Evolutionary conservation across 1,140 invertebrate species (phyloP).

Genomic region (Formica exsecta): DNA sequence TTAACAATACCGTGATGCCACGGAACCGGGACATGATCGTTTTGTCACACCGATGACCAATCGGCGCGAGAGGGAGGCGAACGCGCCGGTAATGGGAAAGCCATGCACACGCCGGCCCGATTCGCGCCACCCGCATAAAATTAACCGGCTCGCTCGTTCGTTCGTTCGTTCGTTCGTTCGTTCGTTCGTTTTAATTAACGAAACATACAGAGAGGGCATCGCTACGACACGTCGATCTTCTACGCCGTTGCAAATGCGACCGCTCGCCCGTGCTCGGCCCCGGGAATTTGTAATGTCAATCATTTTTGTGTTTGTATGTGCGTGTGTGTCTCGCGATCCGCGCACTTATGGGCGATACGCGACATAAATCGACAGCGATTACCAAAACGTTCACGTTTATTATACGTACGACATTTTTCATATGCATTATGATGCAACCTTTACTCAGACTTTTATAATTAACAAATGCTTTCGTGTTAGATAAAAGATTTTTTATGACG

Average conservation of each 20-base stretch:
- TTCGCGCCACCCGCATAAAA: slow-evolving; percentile 85
- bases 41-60: slow-evolving; percentile 77
- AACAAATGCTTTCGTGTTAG: not conserved
- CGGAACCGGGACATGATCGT: slow-evolving; percentile 74
- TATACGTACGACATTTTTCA: slow-evolving; percentile 5
- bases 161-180: slow-evolving; percentile 35
- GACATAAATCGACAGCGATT: slow-evolving; percentile 48
- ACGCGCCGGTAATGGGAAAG: slow-evolving; percentile 84
- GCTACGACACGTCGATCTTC: slow-evolving; percentile 76
- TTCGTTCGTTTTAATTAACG: slow-evolving; percentile 86
- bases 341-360: not conserved
- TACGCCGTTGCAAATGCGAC: slow-evolving; percentile 53
- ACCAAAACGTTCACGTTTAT: slow-evolving; percentile 19
- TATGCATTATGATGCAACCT: slow-evolving; percentile 5
- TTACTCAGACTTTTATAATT: slow-evolving; percentile 20
- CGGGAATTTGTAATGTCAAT: slow-evolving; percentile 69
- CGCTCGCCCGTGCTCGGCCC: slow-evolving; percentile 65
- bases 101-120: slow-evolving; percentile 83
- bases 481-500: slow-evolving; percentile 1
- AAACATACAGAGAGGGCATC: slow-evolving; percentile 82
- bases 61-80: slow-evolving; percentile 73
- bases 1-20: slow-evolving; percentile 69
- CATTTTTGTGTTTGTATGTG: slow-evolving; percentile 18
- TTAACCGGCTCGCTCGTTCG: slow-evolving; percentile 82
- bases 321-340: not conserved